These are phyloP conservation scores for Hipposideros larvatus DNA, from an alignment of 2,797 vertebrate genomes.

Conservation along the genomic window DNA sequence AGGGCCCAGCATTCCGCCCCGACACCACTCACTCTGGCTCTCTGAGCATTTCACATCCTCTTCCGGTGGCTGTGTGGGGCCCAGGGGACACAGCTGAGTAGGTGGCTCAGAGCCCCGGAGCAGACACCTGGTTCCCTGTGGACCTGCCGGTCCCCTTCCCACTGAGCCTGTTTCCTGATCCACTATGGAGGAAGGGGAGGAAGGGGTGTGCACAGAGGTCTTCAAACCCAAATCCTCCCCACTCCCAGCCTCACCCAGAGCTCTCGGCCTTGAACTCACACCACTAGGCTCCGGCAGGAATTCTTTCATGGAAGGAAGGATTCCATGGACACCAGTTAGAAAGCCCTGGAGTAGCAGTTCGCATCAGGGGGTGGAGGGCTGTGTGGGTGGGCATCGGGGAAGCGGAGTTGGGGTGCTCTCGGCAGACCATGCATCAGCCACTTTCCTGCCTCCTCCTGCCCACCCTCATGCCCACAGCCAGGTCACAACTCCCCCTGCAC, in stretches of 20 bases:
- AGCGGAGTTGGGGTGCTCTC: background rate
- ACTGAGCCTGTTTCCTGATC: background rate
- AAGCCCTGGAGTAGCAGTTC: background rate
- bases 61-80: constrained; percentile 55
- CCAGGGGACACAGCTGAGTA: background rate
- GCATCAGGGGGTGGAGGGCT: no score
- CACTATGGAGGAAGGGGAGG: background rate
- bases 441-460: background rate
- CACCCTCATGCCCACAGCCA: no score
- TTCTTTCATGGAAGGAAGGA: background rate
- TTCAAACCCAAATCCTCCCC: background rate
- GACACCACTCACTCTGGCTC: background rate
- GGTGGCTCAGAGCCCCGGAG: background rate
- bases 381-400: background rate
- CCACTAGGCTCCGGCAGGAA: background rate
- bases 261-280: background rate
- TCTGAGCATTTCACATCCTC: constrained; percentile 53
- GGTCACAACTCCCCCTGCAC: accelerated
- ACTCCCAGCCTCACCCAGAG: background rate
- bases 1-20: background rate
- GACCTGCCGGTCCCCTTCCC: constrained; percentile 12
- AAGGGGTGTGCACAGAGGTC: accelerated
- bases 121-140: background rate
- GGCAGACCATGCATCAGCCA: no score
- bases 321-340: background rate